These are phyloP conservation scores for Drosophila barbarae DNA, from an alignment of 2,888 invertebrate species.

Conservation along the genomic window DNA sequence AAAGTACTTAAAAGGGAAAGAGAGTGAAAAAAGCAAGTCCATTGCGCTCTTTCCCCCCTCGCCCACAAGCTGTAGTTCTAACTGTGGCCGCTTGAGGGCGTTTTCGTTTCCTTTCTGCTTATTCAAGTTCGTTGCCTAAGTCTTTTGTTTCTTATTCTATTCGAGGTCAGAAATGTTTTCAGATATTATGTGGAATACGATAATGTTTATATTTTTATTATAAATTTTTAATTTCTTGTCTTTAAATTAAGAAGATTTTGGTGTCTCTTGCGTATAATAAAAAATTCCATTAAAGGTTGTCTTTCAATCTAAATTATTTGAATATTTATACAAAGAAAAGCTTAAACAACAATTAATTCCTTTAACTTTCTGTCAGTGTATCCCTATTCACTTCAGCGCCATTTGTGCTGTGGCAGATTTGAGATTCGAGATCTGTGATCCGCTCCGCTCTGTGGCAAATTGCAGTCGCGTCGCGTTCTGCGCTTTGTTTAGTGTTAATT, in stretches of 20 bases:
- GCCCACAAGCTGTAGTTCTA: too few relatives aligned
- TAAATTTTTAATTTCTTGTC: too few relatives aligned
- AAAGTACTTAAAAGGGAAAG: background rate
- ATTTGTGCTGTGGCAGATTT: constrained; percentile 40
- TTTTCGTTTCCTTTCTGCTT: too few relatives aligned
- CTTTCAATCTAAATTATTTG: background rate
- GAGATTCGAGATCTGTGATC: constrained; percentile 44
- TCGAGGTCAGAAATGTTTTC: too few relatives aligned
- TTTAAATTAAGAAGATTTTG: too few relatives aligned
- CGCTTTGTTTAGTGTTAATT: constrained; percentile 59
- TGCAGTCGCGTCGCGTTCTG: constrained; percentile 61
- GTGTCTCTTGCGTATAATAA: too few relatives aligned
- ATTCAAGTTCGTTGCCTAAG: constrained; percentile 68
- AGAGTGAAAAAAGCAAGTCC: too few relatives aligned
- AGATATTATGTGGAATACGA: too few relatives aligned
- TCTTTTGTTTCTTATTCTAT: constrained; percentile 58
- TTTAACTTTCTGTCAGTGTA: background rate
- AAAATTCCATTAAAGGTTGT: too few relatives aligned
- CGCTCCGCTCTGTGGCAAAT: constrained; percentile 69
- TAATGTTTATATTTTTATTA: too few relatives aligned
- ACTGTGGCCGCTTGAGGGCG: too few relatives aligned
- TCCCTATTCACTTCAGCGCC: constrained; percentile 19
- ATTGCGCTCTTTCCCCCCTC: too few relatives aligned
- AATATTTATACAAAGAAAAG: background rate
- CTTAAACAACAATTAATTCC: background rate